Evolutionary conservation across 2,113 vertebrate genomes (phyloP).

Genomic region (Mungos mungo): DNA sequence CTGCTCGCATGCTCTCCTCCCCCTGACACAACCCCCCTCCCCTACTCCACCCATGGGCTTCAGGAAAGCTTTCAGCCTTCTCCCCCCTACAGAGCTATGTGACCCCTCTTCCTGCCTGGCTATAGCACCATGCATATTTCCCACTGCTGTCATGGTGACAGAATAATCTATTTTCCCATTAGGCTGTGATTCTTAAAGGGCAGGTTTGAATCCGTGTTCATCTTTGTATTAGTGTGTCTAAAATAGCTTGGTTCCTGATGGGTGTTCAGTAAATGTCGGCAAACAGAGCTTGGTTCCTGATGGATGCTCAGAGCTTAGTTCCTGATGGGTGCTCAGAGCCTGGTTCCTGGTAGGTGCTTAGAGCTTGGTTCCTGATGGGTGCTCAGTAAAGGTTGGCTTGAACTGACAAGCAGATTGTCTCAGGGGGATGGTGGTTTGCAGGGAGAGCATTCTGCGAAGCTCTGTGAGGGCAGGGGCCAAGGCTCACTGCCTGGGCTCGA

Average conservation of each 20-base stretch:
- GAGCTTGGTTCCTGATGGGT: background rate
- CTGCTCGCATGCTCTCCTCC: background rate
- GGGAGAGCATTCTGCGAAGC: background rate
- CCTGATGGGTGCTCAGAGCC: background rate
- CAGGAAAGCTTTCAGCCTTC: background rate
- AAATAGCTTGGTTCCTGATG: background rate
- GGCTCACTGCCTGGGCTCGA: background rate
- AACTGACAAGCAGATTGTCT: background rate
- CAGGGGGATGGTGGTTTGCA: too few species aligned
- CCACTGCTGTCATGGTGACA: background rate
- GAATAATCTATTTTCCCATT: background rate
- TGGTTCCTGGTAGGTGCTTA: background rate
- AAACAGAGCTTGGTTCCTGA: background rate
- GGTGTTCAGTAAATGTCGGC: background rate
- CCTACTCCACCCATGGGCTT: too few species aligned
- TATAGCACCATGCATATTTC: background rate
- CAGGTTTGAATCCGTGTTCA: background rate
- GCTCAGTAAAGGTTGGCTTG: background rate
- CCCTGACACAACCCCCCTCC: background rate
- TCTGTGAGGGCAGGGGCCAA: rapidly evolving
- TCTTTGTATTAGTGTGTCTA: background rate
- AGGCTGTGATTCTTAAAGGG: background rate
- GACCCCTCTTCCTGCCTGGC: background rate
- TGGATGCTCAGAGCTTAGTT: background rate
- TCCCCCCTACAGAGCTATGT: background rate